Base-by-base conservation (phyloP, 2,888 invertebrate genomes). In the Caradrina clavipalpis region DNA sequence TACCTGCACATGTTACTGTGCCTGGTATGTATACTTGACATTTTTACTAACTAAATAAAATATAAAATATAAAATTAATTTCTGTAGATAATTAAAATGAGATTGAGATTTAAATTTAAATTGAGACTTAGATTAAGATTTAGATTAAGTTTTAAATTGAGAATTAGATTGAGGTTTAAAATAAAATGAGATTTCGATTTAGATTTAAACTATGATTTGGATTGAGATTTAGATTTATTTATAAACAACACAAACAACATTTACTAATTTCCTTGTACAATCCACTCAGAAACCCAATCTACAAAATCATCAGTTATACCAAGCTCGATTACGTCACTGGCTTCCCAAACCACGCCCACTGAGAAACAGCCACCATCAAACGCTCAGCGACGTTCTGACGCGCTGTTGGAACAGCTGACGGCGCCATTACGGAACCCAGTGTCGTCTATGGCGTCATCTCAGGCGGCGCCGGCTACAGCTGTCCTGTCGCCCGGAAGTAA, bases 1-100 rank as follows among this genome's bases (percentile, higher is more conserved):
- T 97, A 82, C 98, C 98, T 10, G 96, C 95, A 53, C 93, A 95
- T 88, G 92, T 94, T 57, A 89, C 90, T 82, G 91, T 92, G 61
- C 90, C 94, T 85, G 95, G 96, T 96, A 87, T 78, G 86, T 79
- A 63, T 59, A 19, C n/a, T 15, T n/a, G 13, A n/a, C 51, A 42
- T 55, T 58, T 22, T 42, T 19, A 39, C 3, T 8, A 2, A 39
- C n/a, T n/a, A n/a, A n/a, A 0, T 1, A n/a, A n/a, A n/a, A n/a
- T n/a, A n/a, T n/a, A n/a, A n/a, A n/a, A n/a, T n/a, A n/a, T n/a
- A n/a, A n/a, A n/a, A n/a, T n/a, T 35, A 35, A 10, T 35, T 35
- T 35, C 8, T 10, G 35, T 35, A 35, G 35, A 35, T 2, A 35
- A 35, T 35, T 1, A 35, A 35, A 7, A 31, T 31, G 5, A 4